Evolutionary conservation across 2,797 vertebrate species (phyloP), one percentile per base, ranked within the genome.

Genomic region (Hemibagrus guttatus): DNA sequence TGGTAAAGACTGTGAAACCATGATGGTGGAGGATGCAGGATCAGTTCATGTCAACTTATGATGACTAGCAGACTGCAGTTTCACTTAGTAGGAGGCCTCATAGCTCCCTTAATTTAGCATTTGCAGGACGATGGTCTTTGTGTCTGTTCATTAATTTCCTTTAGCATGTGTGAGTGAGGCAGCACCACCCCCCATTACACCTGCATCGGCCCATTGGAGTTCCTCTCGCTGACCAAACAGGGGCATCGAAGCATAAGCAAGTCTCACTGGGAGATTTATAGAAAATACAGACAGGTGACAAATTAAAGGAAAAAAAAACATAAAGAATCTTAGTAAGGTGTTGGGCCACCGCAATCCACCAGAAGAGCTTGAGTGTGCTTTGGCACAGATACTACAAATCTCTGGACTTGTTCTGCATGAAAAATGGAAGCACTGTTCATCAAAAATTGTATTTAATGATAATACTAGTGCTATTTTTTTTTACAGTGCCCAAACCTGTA

Each of bases 101-200:
- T 59, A 39, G 94, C 92, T 85, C 94, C 92, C 92, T 92, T 95
- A 95, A 96, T 95, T 94, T 95, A 94, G 92, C 93, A 90, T 94
- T 92, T 92, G 93, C 91, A 93, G 92, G 89, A 90, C 83, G 89
- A 88, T 88, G 89, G 89, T 90, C 26, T 61, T 16, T 49, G 87
- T 93, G 91, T 94, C 93, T 93, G 93, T 90, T 94, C 95, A 95
- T 95, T 94, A 95, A 94, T 94, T 95, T 92, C 91, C 91, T 91
- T 93, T 91, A 92, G 93, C 93, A 93, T 93, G 93, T 91, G 92
- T 92, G 90, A 92, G 89, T 91, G 89, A 94, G 89, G 91, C 89
- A 79, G 91, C 92, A 86, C 23, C 87, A 90, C 86, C 79, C 86
- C 63, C 86, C 84, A 86, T 88, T 89, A 89, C 86, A 84, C 85